phyloP scores from a whole-genome alignment of 2,888 invertebrate species.

The Dasysyrphus tricinctus region DNA sequence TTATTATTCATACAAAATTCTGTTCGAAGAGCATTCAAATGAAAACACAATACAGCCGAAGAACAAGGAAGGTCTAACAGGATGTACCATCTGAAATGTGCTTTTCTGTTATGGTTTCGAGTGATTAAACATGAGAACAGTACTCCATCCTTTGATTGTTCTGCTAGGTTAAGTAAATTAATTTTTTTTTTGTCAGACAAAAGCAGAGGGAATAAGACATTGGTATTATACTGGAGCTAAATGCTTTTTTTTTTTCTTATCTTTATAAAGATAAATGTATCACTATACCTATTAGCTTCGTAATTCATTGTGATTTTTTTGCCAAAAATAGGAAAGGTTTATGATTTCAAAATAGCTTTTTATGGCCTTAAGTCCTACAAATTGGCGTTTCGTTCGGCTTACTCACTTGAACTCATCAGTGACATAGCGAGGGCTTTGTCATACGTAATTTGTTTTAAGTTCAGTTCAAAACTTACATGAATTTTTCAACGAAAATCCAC shows the following conservation, averaged over 20 bases:
- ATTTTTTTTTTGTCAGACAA: neutral
- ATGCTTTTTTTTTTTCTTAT: neutral
- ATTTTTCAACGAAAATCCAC: no score
- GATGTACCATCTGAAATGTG: neutral
- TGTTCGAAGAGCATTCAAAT: constrained; percentile 27
- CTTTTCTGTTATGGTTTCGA: neutral
- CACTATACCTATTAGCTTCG: neutral
- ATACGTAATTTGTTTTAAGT: no score
- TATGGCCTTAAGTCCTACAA: no score
- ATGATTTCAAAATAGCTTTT: no score
- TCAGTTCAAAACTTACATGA: no score
- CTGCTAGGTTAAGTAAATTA: constrained; percentile 7
- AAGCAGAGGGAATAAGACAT: neutral
- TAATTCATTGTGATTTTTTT: neutral
- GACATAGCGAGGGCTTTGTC: no score
- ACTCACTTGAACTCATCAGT: no score
- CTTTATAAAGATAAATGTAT: neutral
- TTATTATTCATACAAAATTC: constrained; percentile 41
- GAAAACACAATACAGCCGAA: constrained; percentile 24
- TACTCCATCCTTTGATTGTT: constrained; percentile 1
- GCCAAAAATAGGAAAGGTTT: no score
- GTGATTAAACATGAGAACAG: constrained; percentile 21
- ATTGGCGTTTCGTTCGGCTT: no score
- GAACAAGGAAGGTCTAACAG: neutral
- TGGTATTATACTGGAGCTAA: neutral